phyloP scores from a whole-genome alignment of 2,888 invertebrate species.

The Smittia sp. region DNA sequence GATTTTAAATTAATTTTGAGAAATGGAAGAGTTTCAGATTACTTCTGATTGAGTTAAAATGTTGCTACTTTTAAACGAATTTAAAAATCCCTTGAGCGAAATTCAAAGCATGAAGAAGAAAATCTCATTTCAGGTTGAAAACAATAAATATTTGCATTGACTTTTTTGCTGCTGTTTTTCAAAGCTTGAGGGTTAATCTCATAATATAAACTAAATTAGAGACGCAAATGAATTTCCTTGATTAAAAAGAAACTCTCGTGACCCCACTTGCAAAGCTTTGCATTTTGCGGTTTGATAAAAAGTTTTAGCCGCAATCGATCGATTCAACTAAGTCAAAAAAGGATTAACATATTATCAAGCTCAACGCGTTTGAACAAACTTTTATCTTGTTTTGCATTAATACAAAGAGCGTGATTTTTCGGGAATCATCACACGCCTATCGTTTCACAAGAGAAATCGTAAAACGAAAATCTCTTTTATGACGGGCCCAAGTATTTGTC shows the following conservation, averaged over 20 bases:
- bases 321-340: too few species aligned
- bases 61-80: constrained; percentile 6
- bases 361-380: too few species aligned
- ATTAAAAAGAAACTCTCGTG: too few species aligned
- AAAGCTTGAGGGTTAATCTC: not conserved
- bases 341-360: too few species aligned
- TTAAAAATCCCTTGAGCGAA: constrained; percentile 34
- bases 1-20: constrained; percentile 40
- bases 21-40: constrained; percentile 16
- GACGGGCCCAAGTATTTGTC: not conserved
- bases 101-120: constrained; percentile 2
- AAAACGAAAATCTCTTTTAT: constrained; percentile 3
- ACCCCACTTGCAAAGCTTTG: too few species aligned
- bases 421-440: not conserved
- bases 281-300: too few species aligned
- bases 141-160: constrained; percentile 34
- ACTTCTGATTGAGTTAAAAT: constrained; percentile 26
- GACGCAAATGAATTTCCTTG: not conserved
- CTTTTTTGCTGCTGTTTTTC: not conserved
- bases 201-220: not conserved
- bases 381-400: not conserved
- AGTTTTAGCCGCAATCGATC: too few species aligned
- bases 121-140: not conserved
- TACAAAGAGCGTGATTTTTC: not conserved
- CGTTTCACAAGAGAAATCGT: not conserved